These are phyloP conservation scores for Drosophila persimilis DNA, from an alignment of 1,140 invertebrate genomes.

Conservation along the genomic window DNA sequence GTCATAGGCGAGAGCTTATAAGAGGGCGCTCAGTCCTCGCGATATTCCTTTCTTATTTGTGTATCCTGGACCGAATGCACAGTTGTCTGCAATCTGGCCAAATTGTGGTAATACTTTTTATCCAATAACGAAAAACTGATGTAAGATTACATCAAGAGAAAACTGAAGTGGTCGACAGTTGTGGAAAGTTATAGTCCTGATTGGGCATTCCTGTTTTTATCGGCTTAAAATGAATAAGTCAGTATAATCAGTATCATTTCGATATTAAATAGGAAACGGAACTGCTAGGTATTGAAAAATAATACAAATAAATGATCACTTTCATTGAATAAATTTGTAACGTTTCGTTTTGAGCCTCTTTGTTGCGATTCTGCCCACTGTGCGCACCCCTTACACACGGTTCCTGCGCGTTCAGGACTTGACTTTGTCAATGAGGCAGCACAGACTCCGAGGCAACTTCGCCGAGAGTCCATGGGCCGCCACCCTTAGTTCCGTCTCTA, in stretches of 20 bases:
- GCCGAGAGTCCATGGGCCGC: slow-evolving; percentile 23
- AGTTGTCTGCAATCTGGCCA: slow-evolving; percentile 1
- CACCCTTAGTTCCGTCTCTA: slow-evolving; percentile 56
- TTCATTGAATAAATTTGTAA: background rate
- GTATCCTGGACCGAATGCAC: slow-evolving; percentile 15
- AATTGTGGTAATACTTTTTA: background rate
- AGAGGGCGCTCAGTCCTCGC: slow-evolving; percentile 12
- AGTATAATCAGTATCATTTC: no score
- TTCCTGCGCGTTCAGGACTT: slow-evolving; percentile 34
- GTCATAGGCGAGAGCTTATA: slow-evolving; percentile 51
- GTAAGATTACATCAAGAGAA: no score
- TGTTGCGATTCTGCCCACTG: slow-evolving; percentile 35
- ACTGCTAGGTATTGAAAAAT: background rate
- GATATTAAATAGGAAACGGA: no score
- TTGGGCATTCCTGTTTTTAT: no score
- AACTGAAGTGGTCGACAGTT: no score
- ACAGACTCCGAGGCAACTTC: slow-evolving; percentile 18
- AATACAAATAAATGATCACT: background rate
- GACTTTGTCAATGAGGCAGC: slow-evolving; percentile 66
- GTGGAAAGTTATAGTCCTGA: no score
- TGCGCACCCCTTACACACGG: slow-evolving; percentile 5
- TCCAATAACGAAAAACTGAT: background rate
- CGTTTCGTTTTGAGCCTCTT: background rate
- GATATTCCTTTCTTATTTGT: slow-evolving; percentile 47
- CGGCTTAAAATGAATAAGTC: no score